A percentile compares a stretch with the other conserved stretches of the same genome.
Evolutionary conservation across 2,888 invertebrate genomes (phyloP).

Genomic region (Gisinianus flammeolus): DNA sequence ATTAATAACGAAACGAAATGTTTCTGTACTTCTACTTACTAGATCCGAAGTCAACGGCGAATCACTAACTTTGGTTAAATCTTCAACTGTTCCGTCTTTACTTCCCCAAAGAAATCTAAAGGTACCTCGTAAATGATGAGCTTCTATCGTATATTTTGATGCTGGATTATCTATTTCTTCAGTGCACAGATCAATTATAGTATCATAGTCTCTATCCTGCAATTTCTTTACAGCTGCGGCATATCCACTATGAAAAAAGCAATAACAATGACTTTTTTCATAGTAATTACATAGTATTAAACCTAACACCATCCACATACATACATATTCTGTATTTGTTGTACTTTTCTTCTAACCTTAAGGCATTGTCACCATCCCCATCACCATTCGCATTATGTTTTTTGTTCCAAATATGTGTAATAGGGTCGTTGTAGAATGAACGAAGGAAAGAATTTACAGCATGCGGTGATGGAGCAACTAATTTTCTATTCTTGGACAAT

Average conservation of each 20-base stretch:
- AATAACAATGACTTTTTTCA: too few relatives aligned
- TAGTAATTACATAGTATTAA: too few relatives aligned
- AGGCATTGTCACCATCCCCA: conserved; percentile 23
- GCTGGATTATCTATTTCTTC: conserved; percentile 48
- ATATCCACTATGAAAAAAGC: conserved; percentile 43
- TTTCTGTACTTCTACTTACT: conserved; percentile 8
- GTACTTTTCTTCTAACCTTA: too few relatives aligned
- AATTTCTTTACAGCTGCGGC: conserved; percentile 47
- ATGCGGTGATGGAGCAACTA: conserved; percentile 81
- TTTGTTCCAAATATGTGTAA: conserved; percentile 66
- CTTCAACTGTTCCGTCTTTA: conserved; percentile 74
- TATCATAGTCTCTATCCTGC: conserved; percentile 43
- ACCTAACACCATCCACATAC: too few relatives aligned
- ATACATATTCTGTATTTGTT: too few relatives aligned
- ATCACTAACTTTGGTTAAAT: conserved; percentile 75
- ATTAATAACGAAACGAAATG: neutral
- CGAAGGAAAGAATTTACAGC: conserved; percentile 81
- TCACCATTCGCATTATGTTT: conserved; percentile 69
- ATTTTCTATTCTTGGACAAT: conserved; percentile 71
- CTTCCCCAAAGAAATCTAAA: conserved; percentile 66
- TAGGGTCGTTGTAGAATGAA: conserved; percentile 86
- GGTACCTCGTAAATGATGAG: conserved; percentile 50
- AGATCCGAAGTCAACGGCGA: conserved; percentile 24
- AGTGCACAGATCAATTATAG: conserved; percentile 50
- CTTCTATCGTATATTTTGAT: conserved; percentile 39